Evolutionary conservation across 2,113 vertebrate species (phyloP).

Genomic region (Blennius ocellaris): DNA sequence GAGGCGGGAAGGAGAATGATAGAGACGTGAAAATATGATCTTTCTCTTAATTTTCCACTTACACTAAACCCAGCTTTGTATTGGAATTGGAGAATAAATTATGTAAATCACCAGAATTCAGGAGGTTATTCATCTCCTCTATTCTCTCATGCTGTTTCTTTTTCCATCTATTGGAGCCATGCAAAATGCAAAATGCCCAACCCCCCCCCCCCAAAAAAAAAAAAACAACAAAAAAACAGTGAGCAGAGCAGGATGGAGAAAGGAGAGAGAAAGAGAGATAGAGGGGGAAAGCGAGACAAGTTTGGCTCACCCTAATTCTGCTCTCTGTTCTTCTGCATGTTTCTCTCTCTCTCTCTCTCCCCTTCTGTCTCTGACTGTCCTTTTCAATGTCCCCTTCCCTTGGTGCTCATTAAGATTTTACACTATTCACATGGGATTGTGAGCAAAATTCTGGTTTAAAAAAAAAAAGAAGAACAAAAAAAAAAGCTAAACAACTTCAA

Average conservation of each 20-base stretch:
- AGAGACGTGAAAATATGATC: background rate
- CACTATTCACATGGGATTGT: slow-evolving; percentile 6
- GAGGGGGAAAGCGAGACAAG: background rate
- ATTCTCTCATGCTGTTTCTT: background rate
- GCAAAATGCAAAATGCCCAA: background rate
- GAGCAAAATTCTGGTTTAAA: background rate
- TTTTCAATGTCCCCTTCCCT: background rate
- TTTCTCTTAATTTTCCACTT: slow-evolving; percentile 1
- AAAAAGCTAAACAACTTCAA: background rate
- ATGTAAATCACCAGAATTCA: background rate
- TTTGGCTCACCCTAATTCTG: background rate
- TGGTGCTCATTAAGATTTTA: slow-evolving; percentile 35
- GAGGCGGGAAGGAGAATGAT: slow-evolving; percentile 1
- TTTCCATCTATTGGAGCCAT: slow-evolving; percentile 7
- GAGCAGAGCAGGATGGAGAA: background rate
- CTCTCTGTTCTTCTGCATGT: slow-evolving; percentile 1
- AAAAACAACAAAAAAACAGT: background rate
- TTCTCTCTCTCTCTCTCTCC: background rate
- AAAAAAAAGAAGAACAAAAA: background rate
- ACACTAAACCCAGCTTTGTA: background rate
- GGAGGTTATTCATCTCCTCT: background rate
- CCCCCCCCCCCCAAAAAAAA: no score
- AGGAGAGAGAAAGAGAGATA: background rate
- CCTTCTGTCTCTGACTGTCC: background rate
- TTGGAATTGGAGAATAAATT: background rate